Evolutionary conservation across 2,113 vertebrate species (phyloP).

Genomic region (Rhinichthys klamathensis): DNA sequence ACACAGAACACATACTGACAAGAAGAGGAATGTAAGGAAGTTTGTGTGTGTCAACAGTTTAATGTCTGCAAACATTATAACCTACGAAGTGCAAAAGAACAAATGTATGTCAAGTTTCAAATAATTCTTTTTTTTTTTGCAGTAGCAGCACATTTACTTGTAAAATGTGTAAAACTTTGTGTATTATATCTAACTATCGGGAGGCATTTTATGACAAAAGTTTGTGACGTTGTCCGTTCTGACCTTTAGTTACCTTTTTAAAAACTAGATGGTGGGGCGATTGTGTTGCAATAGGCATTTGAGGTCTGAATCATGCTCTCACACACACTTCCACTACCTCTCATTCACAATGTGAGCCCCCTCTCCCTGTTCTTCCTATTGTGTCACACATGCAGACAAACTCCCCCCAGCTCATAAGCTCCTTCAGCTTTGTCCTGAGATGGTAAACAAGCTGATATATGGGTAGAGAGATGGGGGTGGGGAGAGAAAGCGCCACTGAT

Average conservation of each 20-base stretch:
- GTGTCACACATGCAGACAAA: background rate
- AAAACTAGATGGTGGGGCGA: conserved; percentile 12
- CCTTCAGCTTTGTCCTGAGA: background rate
- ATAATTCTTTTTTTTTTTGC: background rate
- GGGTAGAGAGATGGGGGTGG: background rate
- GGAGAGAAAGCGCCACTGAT: background rate
- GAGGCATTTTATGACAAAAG: background rate
- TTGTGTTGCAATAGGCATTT: conserved; percentile 21
- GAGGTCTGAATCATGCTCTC: background rate
- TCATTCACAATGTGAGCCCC: background rate
- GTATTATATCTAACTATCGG: background rate
- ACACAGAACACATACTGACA: conserved; percentile 17
- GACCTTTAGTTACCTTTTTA: conserved; percentile 39
- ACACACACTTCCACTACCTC: background rate
- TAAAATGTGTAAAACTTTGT: background rate
- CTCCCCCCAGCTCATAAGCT: conserved; percentile 7
- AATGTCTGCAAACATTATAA: conserved; percentile 4
- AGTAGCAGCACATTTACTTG: background rate
- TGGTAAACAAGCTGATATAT: conserved; percentile 42
- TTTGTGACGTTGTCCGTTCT: background rate
- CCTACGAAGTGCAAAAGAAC: background rate
- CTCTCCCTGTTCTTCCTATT: background rate
- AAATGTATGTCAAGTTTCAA: background rate
- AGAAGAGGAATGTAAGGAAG: background rate
- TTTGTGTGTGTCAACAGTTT: background rate